Evolutionary conservation across 2,888 invertebrate genomes (phyloP).

Genomic region (Mycalesis mineus): DNA sequence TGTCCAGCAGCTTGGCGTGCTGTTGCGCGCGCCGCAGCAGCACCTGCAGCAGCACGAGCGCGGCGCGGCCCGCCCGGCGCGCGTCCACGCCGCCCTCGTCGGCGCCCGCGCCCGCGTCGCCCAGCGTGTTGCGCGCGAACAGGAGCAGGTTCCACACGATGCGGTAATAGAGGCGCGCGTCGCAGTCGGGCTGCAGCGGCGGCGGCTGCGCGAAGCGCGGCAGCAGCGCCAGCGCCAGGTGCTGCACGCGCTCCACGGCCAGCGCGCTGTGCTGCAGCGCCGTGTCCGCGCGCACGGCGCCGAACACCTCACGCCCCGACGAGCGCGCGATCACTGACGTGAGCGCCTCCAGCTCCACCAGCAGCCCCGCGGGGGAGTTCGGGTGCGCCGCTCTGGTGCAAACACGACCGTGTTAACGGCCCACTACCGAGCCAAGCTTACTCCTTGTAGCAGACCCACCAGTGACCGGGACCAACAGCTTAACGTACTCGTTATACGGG

Average conservation of each 20-base stretch:
- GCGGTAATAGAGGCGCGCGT: constrained; percentile 46
- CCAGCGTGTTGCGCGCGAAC: constrained; percentile 83
- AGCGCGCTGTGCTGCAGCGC: constrained; percentile 71
- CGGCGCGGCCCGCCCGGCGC: constrained; percentile 37
- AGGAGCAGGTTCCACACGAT: constrained; percentile 84
- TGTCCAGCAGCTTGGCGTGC: constrained; percentile 54
- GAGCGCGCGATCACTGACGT: constrained; percentile 86
- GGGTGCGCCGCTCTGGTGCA: constrained; percentile 69
- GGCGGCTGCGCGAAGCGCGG: constrained; percentile 80
- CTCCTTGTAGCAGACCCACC: too few species aligned
- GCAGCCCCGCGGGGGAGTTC: constrained; percentile 80
- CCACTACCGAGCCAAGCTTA: too few species aligned
- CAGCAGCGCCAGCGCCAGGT: constrained; percentile 85
- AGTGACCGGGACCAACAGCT: too few species aligned
- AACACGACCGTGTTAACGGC: too few species aligned
- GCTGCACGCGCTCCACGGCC: constrained; percentile 83
- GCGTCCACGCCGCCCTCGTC: constrained; percentile 33
- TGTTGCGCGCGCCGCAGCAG: constrained; percentile 41
- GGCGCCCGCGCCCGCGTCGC: constrained; percentile 61
- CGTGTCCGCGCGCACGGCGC: constrained; percentile 45
- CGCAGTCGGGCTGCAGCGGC: constrained; percentile 32
- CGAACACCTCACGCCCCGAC: constrained; percentile 73
- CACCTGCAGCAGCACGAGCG: constrained; percentile 46
- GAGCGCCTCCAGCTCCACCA: constrained; percentile 86
- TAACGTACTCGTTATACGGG: too few species aligned